Evolutionary conservation across 2,797 vertebrate genomes (phyloP).

Genomic region (Sarcoramphus papa): DNA sequence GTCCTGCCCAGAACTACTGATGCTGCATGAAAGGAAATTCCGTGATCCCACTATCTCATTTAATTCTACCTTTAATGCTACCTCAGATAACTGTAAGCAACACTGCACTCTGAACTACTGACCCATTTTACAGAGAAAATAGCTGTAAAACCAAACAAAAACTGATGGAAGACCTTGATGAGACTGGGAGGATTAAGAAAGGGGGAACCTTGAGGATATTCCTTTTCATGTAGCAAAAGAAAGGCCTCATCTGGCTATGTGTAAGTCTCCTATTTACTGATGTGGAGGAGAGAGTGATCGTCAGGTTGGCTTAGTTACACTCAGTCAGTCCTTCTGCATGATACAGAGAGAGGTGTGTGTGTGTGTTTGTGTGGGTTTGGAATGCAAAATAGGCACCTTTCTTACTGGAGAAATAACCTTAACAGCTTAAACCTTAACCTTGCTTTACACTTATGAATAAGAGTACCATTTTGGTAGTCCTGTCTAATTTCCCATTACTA

Average conservation of each 20-base stretch:
- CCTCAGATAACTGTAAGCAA: background rate
- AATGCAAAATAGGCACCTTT: background rate
- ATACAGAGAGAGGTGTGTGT: background rate
- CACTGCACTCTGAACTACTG: background rate
- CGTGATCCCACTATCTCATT: background rate
- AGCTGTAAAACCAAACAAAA: background rate
- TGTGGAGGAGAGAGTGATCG: fast-evolving
- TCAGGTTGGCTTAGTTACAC: background rate
- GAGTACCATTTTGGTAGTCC: background rate
- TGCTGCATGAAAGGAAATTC: background rate
- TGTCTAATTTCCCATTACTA: background rate
- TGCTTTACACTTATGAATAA: background rate
- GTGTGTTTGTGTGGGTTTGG: background rate
- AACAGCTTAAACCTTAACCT: background rate
- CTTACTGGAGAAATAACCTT: background rate
- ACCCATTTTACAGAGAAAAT: background rate
- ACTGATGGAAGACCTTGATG: background rate
- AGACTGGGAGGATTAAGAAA: background rate
- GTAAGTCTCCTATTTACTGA: background rate
- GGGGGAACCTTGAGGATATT: background rate
- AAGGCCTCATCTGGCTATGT: background rate
- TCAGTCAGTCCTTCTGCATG: background rate
- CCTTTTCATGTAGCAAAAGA: background rate
- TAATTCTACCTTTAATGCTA: background rate
- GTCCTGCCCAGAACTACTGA: background rate